phyloP scores from a whole-genome alignment of 2,113 vertebrate species.

The Chinchilla lanigera region DNA sequence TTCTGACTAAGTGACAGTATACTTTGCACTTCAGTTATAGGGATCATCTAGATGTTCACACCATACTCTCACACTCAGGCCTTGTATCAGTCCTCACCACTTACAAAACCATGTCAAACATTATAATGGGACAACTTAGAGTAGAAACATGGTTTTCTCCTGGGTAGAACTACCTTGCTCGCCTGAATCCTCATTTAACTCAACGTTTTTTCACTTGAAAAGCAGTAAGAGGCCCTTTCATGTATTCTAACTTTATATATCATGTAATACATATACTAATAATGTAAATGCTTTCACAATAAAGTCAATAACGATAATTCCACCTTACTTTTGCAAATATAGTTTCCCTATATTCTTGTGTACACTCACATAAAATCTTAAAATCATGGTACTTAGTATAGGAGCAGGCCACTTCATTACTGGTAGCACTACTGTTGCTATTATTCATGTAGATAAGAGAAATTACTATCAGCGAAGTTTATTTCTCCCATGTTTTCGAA shows the following conservation, averaged over 20 bases:
- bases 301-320: background rate
- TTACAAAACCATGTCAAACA: constrained; percentile 18
- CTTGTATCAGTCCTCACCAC: background rate
- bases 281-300: background rate
- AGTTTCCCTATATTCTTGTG: background rate
- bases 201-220: constrained; percentile 31
- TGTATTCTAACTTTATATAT: background rate
- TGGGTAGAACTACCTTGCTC: background rate
- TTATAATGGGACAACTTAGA: background rate
- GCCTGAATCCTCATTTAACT: background rate
- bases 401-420: background rate
- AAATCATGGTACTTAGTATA: background rate
- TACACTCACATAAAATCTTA: background rate
- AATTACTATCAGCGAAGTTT: background rate
- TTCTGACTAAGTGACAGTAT: constrained; percentile 80
- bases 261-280: background rate
- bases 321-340: background rate
- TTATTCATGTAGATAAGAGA: background rate
- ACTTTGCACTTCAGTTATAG: constrained; percentile 66
- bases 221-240: background rate
- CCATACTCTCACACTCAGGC: background rate
- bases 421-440: background rate
- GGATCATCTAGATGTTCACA: background rate
- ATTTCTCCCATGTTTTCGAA: background rate
- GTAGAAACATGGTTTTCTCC: background rate